Conservation (phyloP, 2,113 vertebrate species). For the Ochotona curzoniae region DNA sequence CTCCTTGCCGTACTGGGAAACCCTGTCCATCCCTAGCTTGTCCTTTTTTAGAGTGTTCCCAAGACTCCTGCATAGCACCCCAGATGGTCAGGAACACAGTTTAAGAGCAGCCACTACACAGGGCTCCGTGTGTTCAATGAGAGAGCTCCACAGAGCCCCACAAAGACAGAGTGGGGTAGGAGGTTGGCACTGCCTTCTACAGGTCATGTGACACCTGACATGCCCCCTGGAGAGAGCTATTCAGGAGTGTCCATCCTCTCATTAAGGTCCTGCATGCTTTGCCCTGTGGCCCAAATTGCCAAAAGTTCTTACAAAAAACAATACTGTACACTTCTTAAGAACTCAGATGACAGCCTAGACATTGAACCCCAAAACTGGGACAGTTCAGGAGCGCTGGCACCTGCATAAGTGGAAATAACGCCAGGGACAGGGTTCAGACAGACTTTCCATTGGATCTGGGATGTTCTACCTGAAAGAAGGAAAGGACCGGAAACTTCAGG, state of each 20-base stretch:
- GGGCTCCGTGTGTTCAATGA: no score
- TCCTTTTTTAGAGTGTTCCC: no score
- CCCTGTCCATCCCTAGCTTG: no score
- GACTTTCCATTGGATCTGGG: neutral
- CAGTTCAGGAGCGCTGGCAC: neutral
- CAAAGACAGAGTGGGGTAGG: no score
- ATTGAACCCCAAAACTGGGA: neutral
- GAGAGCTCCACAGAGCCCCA: no score
- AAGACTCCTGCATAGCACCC: no score
- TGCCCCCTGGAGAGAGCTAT: neutral
- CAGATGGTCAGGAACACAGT: no score
- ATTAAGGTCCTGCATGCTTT: neutral
- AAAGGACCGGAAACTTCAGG: neutral
- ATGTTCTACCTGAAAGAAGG: neutral
- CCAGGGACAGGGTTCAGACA: neutral
- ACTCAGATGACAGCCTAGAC: neutral
- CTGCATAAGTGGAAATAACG: neutral
- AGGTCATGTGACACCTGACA: neutral
- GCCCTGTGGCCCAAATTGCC: neutral
- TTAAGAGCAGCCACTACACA: no score
- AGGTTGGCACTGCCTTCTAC: neutral
- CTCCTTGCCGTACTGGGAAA: neutral
- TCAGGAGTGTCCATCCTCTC: neutral
- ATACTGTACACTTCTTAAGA: neutral
- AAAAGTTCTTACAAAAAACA: neutral